Evolutionary conservation across 2,797 vertebrate species (phyloP).

Genomic region (Argyrosomus regius): DNA sequence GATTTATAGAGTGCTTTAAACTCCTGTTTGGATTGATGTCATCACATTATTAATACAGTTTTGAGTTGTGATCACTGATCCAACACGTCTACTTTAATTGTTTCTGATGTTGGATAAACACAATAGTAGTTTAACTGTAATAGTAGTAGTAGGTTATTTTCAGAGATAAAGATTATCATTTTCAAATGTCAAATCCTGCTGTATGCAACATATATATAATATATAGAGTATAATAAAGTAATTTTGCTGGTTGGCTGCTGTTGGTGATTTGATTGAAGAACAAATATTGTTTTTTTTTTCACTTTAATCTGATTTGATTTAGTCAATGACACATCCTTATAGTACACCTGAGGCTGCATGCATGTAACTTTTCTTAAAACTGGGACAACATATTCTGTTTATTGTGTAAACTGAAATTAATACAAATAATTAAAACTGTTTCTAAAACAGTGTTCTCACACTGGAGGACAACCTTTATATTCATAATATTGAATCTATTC

Average conservation of each 20-base stretch:
- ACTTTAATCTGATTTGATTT: slow-evolving; percentile 7
- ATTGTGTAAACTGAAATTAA: not conserved
- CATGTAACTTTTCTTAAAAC: not conserved
- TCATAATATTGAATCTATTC: not conserved
- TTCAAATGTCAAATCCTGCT: no score
- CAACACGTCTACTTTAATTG: not conserved
- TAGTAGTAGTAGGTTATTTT: not conserved
- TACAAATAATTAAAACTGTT: not conserved
- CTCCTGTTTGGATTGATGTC: not conserved
- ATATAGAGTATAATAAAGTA: not conserved
- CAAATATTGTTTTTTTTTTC: not conserved
- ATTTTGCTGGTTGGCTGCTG: not conserved
- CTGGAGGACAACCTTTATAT: not conserved
- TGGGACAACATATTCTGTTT: not conserved
- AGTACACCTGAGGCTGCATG: not conserved
- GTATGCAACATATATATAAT: not conserved
- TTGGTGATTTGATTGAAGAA: not conserved
- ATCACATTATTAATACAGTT: not conserved
- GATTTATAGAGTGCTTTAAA: not conserved
- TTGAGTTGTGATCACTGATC: not conserved
- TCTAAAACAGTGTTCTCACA: not conserved
- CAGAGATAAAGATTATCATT: not conserved
- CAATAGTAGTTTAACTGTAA: not conserved
- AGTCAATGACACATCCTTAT: not conserved
- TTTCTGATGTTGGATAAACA: not conserved